Evolutionary conservation across 2,797 vertebrate species (phyloP).

Genomic region (Brotula barbata): DNA sequence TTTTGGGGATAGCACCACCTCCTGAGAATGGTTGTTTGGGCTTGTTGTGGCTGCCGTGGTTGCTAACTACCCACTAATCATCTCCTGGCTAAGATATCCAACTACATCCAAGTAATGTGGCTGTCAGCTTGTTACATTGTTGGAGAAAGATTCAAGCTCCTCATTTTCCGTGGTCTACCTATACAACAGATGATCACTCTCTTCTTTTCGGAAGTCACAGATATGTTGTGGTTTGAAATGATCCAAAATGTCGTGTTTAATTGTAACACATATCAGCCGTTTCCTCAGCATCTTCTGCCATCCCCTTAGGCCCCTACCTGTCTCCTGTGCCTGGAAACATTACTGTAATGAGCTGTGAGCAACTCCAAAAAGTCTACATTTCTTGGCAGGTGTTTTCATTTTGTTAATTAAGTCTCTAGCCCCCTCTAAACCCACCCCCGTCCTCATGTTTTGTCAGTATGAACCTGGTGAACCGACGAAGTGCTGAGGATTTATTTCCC

Average conservation of each 20-base stretch:
- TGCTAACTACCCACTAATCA: conserved; percentile 69
- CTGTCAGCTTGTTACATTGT: conserved; percentile 52
- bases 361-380: conserved; percentile 61
- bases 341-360: conserved; percentile 69
- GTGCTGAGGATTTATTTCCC: conserved; percentile 65
- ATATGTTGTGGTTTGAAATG: conserved; percentile 29
- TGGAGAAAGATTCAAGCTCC: conserved; percentile 32
- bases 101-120: conserved; percentile 56
- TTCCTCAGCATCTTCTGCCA: conserved; percentile 41
- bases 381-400: conserved; percentile 69
- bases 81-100: conserved; percentile 56
- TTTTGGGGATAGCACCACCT: conserved; percentile 56
- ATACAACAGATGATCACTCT: conserved; percentile 14
- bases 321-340: conserved; percentile 62
- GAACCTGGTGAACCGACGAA: conserved; percentile 70
- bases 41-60: conserved; percentile 71
- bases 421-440: conserved; percentile 25
- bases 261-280: conserved; percentile 32
- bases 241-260: conserved; percentile 24
- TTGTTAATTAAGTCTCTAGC: conserved; percentile 71
- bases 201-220: conserved; percentile 5
- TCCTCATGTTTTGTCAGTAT: conserved; percentile 64
- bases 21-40: conserved; percentile 63
- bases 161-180: conserved; percentile 23
- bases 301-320: conserved; percentile 10